Evolutionary conservation across 1,140 invertebrate species (phyloP), one percentile per base, ranked within the genome.

Genomic region (Zaprionus tsacasi): DNA sequence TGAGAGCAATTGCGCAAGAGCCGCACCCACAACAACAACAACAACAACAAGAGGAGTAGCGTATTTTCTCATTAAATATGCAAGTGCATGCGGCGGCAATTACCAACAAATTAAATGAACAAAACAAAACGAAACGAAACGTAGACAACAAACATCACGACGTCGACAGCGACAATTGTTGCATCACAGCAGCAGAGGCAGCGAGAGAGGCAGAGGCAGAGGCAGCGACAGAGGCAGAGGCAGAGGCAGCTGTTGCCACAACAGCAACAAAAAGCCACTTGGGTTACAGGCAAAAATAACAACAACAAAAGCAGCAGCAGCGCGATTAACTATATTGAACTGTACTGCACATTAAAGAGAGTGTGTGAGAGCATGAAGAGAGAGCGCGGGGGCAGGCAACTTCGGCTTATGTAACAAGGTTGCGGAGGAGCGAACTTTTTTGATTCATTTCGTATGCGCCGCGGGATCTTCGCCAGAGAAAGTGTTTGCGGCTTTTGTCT

Each of bases 71-170:
- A 89, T 88, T 88, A 78, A 72, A 88, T 77, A 88, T 88, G 83
- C 83, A 88, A 88, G 83, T 89, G 85, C 85, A 89, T 89, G 83
- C 77, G 75, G 77, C 69, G 77, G 78, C 85, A 88, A 88, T 88
- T 88, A 87, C 82, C 83, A 70, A 82, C 76, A 87, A 88, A 87
- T 87, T 88, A 87, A 87, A 83, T 82, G 82, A 88, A 87, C 82
- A 78, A 88, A 88, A 87, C 82, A 78, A 88, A 82, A 79, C 45
- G n/a, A 50, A 50, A 21, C 45, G 45, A n/a, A 50, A 50, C 77
- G 77, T 70, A 82, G 57, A 65, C 79, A 78, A 67, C 68, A 73
- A 59, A 79, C 15, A 76, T 66, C 68, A 76, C 68, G 61, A 67
- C 61, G 54, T 25, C 82, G 15, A 12, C 64, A 25, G 21, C 64